Evolutionary conservation across 1,140 invertebrate genomes (phyloP).

Genomic region (Hermetia illucens): DNA sequence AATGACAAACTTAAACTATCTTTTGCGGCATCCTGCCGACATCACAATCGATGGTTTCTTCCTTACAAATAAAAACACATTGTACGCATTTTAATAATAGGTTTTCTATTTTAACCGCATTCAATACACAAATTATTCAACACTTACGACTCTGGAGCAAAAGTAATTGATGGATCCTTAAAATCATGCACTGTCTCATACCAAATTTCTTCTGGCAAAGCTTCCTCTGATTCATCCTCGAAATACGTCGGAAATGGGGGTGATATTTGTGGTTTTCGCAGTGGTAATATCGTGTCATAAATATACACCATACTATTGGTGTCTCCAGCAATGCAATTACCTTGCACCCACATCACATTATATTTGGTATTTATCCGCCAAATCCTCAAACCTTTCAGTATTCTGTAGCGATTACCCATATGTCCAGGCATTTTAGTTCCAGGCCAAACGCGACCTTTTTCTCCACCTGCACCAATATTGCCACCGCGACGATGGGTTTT

Average conservation of each 20-base stretch:
- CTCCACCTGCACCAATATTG: conserved; percentile 72
- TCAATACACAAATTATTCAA: too few relatives aligned
- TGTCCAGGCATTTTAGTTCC: conserved; percentile 95
- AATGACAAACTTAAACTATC: not conserved
- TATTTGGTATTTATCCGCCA: conserved; percentile 85
- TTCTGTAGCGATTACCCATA: conserved; percentile 78
- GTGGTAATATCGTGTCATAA: conserved; percentile 61
- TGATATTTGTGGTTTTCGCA: conserved; percentile 38
- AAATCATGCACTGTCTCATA: conserved; percentile 24
- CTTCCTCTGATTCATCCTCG: conserved; percentile 39
- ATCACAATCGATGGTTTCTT: not conserved
- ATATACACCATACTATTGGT: conserved; percentile 67
- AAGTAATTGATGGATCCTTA: conserved; percentile 19
- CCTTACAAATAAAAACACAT: not conserved
- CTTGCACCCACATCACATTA: conserved; percentile 81
- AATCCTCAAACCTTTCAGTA: conserved; percentile 61
- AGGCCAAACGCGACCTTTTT: conserved; percentile 77
- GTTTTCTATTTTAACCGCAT: too few relatives aligned
- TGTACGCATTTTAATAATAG: too few relatives aligned
- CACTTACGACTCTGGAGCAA: conserved; percentile 3
- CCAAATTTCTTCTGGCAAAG: conserved; percentile 19
- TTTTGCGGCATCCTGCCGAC: not conserved
- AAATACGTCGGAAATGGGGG: conserved; percentile 74
- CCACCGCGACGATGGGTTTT: conserved; percentile 90
- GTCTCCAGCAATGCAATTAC: conserved; percentile 66